phyloP scores from a whole-genome alignment of 2,113 vertebrate genomes.

The Pholis gunnellus region DNA sequence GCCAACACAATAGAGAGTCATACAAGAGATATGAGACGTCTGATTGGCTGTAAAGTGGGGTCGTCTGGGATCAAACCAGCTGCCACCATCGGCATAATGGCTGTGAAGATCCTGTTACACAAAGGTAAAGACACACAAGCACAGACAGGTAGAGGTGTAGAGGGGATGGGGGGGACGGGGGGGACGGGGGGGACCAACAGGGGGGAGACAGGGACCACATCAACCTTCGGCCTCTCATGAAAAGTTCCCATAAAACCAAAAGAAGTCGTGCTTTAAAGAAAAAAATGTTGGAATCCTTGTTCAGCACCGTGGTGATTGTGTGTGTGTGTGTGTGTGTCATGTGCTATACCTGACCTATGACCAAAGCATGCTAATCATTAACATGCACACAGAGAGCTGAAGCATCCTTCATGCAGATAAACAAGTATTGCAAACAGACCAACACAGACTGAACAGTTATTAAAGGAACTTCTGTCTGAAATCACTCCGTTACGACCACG shows the following conservation, averaged over 20 bases:
- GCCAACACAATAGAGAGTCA: conserved; percentile 79
- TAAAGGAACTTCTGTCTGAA: too few species aligned
- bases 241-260: not conserved
- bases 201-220: conserved; percentile 49
- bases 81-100: conserved; percentile 99
- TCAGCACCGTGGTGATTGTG: not conserved
- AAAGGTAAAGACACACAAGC: conserved; percentile 82
- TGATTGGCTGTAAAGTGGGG: conserved; percentile 98
- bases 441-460: not conserved
- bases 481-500: not conserved
- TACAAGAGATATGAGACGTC: conserved; percentile 96
- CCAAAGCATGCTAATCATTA: not conserved
- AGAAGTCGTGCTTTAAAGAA: not conserved
- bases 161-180: not conserved
- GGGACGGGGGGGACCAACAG: not conserved
- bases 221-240: conserved; percentile 47
- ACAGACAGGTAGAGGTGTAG: conserved; percentile 36
- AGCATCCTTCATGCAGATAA: not conserved
- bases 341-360: not conserved
- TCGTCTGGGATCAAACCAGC: conserved; percentile 98
- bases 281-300: not conserved
- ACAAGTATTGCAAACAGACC: not conserved
- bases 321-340: conserved; percentile 4
- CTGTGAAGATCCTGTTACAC: conserved; percentile 97
- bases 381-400: not conserved